These are phyloP conservation scores for Camelus dromedarius DNA, from an alignment of 2,113 vertebrate genomes.

Conservation along the genomic window DNA sequence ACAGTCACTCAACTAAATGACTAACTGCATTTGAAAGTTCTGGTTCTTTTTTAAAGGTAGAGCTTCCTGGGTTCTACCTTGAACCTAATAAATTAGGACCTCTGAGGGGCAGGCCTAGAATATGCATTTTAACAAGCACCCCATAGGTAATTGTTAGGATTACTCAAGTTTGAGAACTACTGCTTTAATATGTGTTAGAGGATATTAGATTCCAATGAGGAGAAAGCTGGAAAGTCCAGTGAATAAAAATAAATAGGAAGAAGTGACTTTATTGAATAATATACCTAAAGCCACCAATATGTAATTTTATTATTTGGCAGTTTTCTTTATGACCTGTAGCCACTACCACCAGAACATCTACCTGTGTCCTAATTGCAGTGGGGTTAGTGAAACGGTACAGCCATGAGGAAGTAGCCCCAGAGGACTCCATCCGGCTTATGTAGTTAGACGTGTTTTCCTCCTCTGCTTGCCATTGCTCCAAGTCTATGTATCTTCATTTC, in stretches of 20 bases:
- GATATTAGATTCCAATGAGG: neutral
- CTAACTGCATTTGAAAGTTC: neutral
- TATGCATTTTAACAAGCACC: neutral
- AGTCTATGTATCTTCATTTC: neutral
- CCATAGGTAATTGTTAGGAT: neutral
- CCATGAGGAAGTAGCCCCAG: neutral
- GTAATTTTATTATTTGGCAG: neutral
- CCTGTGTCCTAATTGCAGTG: neutral
- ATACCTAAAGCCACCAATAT: neutral
- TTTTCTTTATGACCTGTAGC: neutral
- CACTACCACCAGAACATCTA: neutral
- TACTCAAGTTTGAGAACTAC: neutral
- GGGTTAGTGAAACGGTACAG: neutral
- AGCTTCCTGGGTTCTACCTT: neutral
- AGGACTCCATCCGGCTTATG: neutral
- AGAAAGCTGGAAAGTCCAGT: neutral
- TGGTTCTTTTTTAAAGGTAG: neutral
- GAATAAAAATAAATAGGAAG: neutral
- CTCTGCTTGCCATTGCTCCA: neutral
- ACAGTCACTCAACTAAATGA: neutral
- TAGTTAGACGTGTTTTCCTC: neutral
- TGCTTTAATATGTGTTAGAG: neutral
- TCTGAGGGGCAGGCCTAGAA: neutral
- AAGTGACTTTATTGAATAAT: neutral
- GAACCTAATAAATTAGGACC: neutral